These are phyloP conservation scores for Aphelenchoides fujianensis DNA, from an alignment of 1,140 invertebrate species.

Conservation along the genomic window DNA sequence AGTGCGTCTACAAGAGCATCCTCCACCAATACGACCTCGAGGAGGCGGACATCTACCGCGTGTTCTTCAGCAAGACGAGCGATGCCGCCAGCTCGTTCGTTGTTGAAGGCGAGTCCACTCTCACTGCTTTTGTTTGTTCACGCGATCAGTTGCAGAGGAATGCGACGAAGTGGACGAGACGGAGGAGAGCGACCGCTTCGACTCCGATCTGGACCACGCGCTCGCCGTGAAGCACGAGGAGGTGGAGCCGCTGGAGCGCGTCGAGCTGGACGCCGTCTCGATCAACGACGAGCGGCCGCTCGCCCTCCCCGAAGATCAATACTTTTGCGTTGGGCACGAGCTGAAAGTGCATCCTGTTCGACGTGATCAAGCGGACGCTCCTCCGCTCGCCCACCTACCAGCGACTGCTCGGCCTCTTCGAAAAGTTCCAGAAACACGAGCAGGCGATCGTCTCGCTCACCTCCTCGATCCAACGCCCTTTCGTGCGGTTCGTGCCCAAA, in stretches of 20 bases:
- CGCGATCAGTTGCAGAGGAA: background rate
- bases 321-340: background rate
- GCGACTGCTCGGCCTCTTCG: background rate
- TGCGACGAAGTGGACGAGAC: background rate
- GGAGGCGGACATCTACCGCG: background rate
- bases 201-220: background rate
- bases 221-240: background rate
- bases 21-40: background rate
- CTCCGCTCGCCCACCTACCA: background rate
- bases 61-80: background rate
- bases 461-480: background rate
- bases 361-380: background rate
- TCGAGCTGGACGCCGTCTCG: background rate
- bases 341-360: background rate
- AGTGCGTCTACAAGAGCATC: background rate
- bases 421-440: background rate
- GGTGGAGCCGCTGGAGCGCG: background rate
- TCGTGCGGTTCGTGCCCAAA: background rate
- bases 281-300: background rate
- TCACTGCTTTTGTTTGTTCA: too few relatives aligned
- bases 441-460: background rate
- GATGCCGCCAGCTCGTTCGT: background rate
- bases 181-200: background rate
- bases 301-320: background rate
- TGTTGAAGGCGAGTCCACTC: background rate